Percentiles rank a stretch among this genome's conserved stretches.
These are phyloP conservation scores for Megalonaias nervosa DNA, from an alignment of 1,140 invertebrate genomes.

Conservation along the genomic window DNA sequence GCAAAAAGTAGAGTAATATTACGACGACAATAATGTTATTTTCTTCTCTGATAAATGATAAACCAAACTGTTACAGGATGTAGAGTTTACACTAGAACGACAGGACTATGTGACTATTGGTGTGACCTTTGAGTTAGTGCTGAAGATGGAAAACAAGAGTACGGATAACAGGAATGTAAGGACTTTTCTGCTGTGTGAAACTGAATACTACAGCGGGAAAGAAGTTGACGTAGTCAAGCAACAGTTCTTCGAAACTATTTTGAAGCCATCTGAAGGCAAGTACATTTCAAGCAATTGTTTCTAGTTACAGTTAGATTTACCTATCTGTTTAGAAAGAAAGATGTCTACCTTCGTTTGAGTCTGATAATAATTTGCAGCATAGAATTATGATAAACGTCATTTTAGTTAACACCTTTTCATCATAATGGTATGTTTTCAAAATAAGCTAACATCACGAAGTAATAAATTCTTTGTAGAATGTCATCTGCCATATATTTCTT, in stretches of 20 bases:
- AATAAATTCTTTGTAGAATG: no score
- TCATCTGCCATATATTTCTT: no score
- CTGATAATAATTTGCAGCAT: no score
- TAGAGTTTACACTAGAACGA: slow-evolving; percentile 12
- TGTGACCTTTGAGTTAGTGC: slow-evolving; percentile 20
- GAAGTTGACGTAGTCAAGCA: slow-evolving; percentile 17
- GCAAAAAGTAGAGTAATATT: not conserved
- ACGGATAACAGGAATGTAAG: slow-evolving; percentile 12
- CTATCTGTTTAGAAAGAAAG: no score
- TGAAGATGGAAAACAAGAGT: slow-evolving; percentile 7
- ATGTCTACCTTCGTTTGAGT: no score
- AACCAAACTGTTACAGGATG: slow-evolving; percentile 17
- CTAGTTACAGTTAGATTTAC: no score
- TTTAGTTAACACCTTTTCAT: no score
- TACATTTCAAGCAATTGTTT: no score
- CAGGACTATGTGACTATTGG: slow-evolving; percentile 30
- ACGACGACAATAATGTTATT: not conserved
- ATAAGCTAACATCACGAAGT: no score
- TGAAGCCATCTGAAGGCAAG: no score
- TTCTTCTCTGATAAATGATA: not conserved
- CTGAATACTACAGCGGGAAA: slow-evolving; percentile 28
- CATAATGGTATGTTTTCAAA: no score
- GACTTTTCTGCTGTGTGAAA: slow-evolving; percentile 15
- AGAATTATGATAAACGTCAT: no score
- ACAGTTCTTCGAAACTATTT: not conserved